These are phyloP conservation scores for Epinotia bilunana DNA, from an alignment of 2,888 invertebrate genomes.

Conservation along the genomic window DNA sequence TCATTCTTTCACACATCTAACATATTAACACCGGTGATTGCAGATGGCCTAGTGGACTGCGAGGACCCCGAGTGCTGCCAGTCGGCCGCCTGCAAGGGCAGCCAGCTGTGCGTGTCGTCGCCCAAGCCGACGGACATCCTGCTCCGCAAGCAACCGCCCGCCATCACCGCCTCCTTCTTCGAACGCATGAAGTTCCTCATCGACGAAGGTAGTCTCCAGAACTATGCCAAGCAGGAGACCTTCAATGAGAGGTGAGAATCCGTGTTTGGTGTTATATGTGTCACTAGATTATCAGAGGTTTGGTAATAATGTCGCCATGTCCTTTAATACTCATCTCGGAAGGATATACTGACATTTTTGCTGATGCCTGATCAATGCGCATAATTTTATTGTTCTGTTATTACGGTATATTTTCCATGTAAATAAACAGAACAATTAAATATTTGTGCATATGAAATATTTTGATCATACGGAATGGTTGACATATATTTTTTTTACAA, in stretches of 20 bases:
- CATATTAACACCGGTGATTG: constrained; percentile 50
- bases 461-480: constrained; percentile 32
- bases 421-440: not conserved
- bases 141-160: constrained; percentile 97
- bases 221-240: constrained; percentile 97
- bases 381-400: constrained; percentile 8
- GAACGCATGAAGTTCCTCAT: constrained; percentile 99
- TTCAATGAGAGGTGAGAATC: constrained; percentile 97
- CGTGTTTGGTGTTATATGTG: constrained; percentile 71
- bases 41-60: constrained; percentile 98
- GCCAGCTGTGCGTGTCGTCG: constrained; percentile 96
- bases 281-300: constrained; percentile 23
- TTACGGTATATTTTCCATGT: not conserved
- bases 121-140: constrained; percentile 98
- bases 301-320: not conserved
- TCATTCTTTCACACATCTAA: not conserved
- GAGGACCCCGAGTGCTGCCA: constrained; percentile 99
- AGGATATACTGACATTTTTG: constrained; percentile 6
- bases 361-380: not conserved
- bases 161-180: constrained; percentile 98
- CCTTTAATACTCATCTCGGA: not conserved
- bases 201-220: constrained; percentile 98
- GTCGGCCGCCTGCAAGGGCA: constrained; percentile 91
- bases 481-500: constrained; percentile 11
- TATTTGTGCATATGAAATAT: constrained; percentile 23